Percentiles rank a stretch among this genome's conserved stretches.
Conservation (phyloP, 2,113 vertebrate species). For the Phycodurus eques region DNA sequence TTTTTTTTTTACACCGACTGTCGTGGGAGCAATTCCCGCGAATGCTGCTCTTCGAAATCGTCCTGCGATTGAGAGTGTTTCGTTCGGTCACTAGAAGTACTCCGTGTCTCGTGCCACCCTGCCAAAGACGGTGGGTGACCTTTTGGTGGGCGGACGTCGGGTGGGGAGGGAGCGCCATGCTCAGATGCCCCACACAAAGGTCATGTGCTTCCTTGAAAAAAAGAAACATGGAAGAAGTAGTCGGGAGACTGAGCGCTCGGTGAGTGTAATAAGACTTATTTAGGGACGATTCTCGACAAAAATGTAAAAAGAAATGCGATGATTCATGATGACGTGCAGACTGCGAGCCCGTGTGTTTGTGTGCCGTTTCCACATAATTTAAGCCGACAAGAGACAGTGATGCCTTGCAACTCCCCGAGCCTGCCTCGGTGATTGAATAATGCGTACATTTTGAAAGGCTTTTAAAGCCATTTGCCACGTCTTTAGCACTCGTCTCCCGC, state of each 20-base stretch:
- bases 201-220: conserved; percentile 65
- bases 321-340: conserved; percentile 13
- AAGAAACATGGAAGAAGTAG: conserved; percentile 55
- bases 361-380: conserved; percentile 44
- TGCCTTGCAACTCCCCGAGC: conserved; percentile 32
- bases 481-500: conserved; percentile 12
- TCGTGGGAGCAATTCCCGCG: not conserved
- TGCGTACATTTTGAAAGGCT: conserved; percentile 28
- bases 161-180: conserved; percentile 63
- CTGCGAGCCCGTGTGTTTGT: conserved; percentile 17
- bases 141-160: conserved; percentile 59
- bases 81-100: conserved; percentile 13
- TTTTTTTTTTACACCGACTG: too few relatives aligned
- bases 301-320: not conserved
- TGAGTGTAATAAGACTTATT: conserved; percentile 29
- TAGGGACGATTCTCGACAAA: conserved; percentile 27
- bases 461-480: conserved; percentile 27
- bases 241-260: conserved; percentile 31
- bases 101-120: conserved; percentile 42
- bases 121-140: conserved; percentile 64
- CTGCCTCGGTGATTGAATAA: conserved; percentile 33
- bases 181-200: conserved; percentile 71
- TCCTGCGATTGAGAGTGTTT: conserved; percentile 17
- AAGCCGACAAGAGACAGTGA: conserved; percentile 54
- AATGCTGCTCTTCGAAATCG: not conserved